Evolutionary conservation across 1,140 invertebrate species (phyloP).

Genomic region (Helicoverpa zea): DNA sequence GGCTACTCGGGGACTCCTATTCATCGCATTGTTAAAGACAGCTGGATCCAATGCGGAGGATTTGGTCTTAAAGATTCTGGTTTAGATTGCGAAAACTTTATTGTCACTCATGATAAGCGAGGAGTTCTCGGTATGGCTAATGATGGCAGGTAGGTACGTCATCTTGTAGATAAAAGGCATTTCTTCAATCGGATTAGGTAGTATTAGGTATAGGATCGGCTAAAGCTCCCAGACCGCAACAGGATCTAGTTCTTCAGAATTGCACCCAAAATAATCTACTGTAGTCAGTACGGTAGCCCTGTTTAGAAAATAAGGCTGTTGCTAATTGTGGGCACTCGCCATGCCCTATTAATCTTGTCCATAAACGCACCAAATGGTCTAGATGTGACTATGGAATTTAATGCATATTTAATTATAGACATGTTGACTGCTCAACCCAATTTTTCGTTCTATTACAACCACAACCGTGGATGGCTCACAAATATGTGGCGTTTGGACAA

Average conservation of each 20-base stretch:
- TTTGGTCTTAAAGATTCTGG: conserved; percentile 73
- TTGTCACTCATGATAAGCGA: conserved; percentile 85
- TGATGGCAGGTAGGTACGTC: conserved; percentile 73
- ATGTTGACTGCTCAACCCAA: conserved; percentile 90
- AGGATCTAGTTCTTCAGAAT: no score
- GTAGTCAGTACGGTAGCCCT: no score
- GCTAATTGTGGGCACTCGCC: no score
- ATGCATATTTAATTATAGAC: conserved; percentile 60
- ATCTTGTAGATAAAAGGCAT: background rate
- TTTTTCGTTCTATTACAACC: conserved; percentile 93
- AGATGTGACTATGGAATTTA: no score
- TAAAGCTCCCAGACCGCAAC: no score
- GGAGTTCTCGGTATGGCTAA: conserved; percentile 87
- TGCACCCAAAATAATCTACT: no score
- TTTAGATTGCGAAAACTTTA: conserved; percentile 86
- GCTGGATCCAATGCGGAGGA: conserved; percentile 87
- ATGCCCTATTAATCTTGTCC: no score
- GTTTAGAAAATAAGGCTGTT: no score
- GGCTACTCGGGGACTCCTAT: conserved; percentile 83
- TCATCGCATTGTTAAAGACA: conserved; percentile 84
- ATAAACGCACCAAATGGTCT: no score
- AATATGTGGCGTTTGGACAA: conserved; percentile 93
- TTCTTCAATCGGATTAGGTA: background rate
- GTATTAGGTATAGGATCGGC: background rate
- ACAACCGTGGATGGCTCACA: conserved; percentile 91